A percentile compares a stretch with the other conserved stretches of the same genome.
Conservation (phyloP, 2,888 invertebrate species). For the Biston stratarius region DNA sequence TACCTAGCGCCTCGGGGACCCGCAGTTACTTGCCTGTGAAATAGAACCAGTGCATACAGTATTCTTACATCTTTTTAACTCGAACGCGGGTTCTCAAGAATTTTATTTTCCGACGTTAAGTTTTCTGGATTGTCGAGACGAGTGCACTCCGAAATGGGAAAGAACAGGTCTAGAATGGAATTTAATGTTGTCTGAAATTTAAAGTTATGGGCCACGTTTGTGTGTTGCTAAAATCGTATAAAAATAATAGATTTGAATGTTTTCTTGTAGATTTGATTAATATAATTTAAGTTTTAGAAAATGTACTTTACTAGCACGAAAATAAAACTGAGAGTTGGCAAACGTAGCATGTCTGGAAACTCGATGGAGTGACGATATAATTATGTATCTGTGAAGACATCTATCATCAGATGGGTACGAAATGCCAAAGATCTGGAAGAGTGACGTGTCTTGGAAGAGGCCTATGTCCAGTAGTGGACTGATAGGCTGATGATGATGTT, state of each 20-base stretch:
- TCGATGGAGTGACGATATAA: too few species aligned
- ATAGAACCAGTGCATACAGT: constrained; percentile 43
- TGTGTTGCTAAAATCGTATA: not conserved
- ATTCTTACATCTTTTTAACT: constrained; percentile 41
- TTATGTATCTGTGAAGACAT: too few species aligned
- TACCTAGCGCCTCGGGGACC: constrained; percentile 33
- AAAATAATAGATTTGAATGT: not conserved
- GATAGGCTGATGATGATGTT: too few species aligned
- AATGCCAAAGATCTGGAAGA: too few species aligned
- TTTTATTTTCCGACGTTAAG: constrained; percentile 35
- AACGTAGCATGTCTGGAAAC: too few species aligned
- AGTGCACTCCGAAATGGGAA: constrained; percentile 28
- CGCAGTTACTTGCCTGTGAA: constrained; percentile 44
- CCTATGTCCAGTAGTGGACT: too few species aligned
- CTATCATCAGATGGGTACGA: too few species aligned
- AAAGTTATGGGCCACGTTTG: constrained; percentile 22
- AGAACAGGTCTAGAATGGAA: constrained; percentile 23
- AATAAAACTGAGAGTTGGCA: too few species aligned
- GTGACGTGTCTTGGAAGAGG: too few species aligned
- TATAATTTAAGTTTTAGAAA: too few species aligned
- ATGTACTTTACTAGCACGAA: too few species aligned
- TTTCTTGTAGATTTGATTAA: not conserved
- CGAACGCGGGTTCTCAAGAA: constrained; percentile 23
- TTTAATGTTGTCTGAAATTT: constrained; percentile 22
- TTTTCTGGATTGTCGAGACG: constrained; percentile 32